Conservation (phyloP, 2,797 vertebrate species). For the Aselliscus stoliczkanus region DNA sequence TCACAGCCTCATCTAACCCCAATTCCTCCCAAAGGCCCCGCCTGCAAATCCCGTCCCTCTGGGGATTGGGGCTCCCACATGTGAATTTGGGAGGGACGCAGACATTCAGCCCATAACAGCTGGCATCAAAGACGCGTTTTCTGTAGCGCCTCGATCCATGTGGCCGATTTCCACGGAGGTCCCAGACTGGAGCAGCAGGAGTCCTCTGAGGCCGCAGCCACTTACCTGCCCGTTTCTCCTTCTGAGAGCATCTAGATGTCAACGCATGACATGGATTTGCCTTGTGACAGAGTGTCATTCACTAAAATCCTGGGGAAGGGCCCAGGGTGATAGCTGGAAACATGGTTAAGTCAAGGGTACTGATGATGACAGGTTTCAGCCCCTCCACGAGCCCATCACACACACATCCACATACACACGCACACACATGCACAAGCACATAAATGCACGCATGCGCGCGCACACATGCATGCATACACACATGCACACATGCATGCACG, state of each 20-base stretch:
- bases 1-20: background rate
- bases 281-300: background rate
- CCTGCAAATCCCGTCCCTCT: background rate
- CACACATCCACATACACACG: too few species aligned
- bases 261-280: rapidly evolving
- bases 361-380: background rate
- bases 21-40: background rate
- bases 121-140: too few species aligned
- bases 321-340: background rate
- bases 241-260: background rate
- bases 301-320: background rate
- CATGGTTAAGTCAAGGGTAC: background rate
- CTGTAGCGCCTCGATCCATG: rapidly evolving
- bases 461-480: too few species aligned
- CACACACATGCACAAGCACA: too few species aligned
- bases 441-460: too few species aligned
- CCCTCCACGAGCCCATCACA: background rate
- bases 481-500: background rate
- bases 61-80: rapidly evolving
- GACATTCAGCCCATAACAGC: background rate
- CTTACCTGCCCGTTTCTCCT: rapidly evolving
- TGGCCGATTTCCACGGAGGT: rapidly evolving
- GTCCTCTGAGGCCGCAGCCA: background rate
- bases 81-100: background rate
- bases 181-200: background rate